Conservation (phyloP, 2,888 invertebrate genomes). For the Macrophya alboannulata region DNA sequence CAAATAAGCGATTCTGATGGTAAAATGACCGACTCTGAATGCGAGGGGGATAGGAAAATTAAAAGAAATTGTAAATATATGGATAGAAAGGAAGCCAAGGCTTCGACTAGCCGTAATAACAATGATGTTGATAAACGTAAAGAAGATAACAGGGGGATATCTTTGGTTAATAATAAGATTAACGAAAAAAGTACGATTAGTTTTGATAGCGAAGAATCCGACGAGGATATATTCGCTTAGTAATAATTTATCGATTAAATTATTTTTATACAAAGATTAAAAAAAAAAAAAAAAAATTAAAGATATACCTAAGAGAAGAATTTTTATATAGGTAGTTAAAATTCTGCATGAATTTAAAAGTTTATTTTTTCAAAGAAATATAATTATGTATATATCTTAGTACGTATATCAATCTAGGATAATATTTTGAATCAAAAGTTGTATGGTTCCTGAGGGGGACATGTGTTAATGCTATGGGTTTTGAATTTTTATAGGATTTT, state of each 20-base stretch:
- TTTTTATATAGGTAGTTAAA: not conserved
- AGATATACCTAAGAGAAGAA: not conserved
- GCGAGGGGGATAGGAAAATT: not conserved
- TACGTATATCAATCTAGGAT: too few relatives aligned
- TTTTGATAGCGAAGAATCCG: constrained; percentile 14
- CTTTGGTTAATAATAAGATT: not conserved
- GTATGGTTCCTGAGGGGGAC: too few relatives aligned
- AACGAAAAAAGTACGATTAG: not conserved
- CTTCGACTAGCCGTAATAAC: not conserved
- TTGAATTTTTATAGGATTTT: too few relatives aligned
- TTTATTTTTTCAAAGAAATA: not conserved
- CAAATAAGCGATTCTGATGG: constrained; percentile 4
- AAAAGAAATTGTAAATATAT: not conserved
- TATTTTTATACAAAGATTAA: not conserved
- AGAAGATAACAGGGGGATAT: not conserved
- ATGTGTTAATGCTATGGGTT: too few relatives aligned
- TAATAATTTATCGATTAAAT: not conserved
- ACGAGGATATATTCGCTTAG: constrained; percentile 29
- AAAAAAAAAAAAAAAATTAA: too few relatives aligned
- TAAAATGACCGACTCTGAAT: constrained; percentile 18
- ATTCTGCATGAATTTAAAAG: not conserved
- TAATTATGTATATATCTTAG: not conserved
- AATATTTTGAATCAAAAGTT: too few relatives aligned
- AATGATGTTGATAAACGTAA: not conserved
- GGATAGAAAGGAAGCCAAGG: not conserved